Base-by-base conservation (phyloP, 2,797 vertebrate genomes). In the Sebastes vulpes region DNA sequence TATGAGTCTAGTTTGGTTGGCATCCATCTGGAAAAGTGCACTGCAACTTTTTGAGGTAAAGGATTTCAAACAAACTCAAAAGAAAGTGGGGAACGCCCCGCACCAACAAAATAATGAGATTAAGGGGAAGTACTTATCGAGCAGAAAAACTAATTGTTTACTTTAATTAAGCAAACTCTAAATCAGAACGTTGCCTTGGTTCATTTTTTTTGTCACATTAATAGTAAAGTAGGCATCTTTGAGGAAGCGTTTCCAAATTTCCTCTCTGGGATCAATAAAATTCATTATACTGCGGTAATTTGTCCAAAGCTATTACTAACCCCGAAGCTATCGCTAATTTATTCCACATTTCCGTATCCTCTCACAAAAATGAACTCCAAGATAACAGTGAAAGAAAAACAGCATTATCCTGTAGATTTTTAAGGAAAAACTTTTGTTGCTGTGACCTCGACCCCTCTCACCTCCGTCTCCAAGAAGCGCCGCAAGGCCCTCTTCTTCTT, bases 391-490 rank as follows among this genome's bases (percentile, higher is more conserved):
- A 18, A 28, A 71, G 14, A 21, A 11, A 18, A 75, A 38, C 14
- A 42, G 21, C 42, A 35, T 25, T 23, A 32, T 76, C 65, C 53
- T 48, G 46, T 48, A 18, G 16, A 48, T 35, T 48, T 42, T 48
- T 9, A 42, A 14, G 12, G 1, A 16, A 16, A 16, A 38, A 38
- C 35, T 3, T 42, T 3, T 14, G 42, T 4, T 23, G 28, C 2
- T n/a, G 0, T 1, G 67, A 72, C 48, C 48, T 32, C 57, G 18
- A 32, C 9, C n/a, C 31, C 46, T 50, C 93, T 96, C 75, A 99
- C 98, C 98, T 99, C 98, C 0, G 98, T 99, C 93, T 99, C 98
- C 75, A 99, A 84, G 91, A 99, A 99, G 56, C 98, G 96, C 2
- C 98, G 89, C 83, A 99, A 75, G 0, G 98, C 98, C 83, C 98